Conservation (phyloP, 1,140 invertebrate genomes). For the Caligus rogercresseyi region DNA sequence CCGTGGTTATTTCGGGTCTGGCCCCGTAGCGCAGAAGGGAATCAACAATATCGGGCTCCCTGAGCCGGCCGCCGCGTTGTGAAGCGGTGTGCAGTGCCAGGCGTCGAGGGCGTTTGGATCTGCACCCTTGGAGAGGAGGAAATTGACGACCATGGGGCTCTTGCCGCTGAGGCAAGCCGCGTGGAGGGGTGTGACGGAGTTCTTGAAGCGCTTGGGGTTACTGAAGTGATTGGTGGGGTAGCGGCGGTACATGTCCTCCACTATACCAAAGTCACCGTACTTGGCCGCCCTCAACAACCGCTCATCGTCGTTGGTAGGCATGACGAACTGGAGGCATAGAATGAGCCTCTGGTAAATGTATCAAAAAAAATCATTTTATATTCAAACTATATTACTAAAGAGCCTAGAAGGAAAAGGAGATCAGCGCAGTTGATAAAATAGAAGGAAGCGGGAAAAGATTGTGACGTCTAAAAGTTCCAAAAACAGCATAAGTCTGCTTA, state of each 20-base stretch:
- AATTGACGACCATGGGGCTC: not conserved
- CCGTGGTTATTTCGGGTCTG: not conserved
- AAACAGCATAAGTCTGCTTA: too few relatives aligned
- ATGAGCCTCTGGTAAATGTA: too few relatives aligned
- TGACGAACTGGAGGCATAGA: too few relatives aligned
- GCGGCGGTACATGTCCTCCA: not conserved
- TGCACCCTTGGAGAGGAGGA: not conserved
- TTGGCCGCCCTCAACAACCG: not conserved
- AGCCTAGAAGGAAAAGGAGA: too few relatives aligned
- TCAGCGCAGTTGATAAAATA: too few relatives aligned
- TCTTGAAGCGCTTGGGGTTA: not conserved
- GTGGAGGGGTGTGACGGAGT: not conserved
- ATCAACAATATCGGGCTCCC: not conserved
- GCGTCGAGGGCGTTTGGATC: not conserved
- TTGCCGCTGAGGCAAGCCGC: not conserved
- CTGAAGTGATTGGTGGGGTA: not conserved
- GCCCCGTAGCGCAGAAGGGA: not conserved
- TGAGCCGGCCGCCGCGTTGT: not conserved
- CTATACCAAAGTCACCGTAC: not conserved
- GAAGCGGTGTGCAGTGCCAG: not conserved
- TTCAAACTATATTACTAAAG: too few relatives aligned
- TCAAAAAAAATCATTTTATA: too few relatives aligned
- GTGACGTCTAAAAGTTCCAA: too few relatives aligned
- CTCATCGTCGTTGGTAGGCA: not conserved
- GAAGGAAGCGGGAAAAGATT: too few relatives aligned